These are phyloP conservation scores for Nannoperca obscura DNA, from an alignment of 2,797 vertebrate species.

Conservation along the genomic window DNA sequence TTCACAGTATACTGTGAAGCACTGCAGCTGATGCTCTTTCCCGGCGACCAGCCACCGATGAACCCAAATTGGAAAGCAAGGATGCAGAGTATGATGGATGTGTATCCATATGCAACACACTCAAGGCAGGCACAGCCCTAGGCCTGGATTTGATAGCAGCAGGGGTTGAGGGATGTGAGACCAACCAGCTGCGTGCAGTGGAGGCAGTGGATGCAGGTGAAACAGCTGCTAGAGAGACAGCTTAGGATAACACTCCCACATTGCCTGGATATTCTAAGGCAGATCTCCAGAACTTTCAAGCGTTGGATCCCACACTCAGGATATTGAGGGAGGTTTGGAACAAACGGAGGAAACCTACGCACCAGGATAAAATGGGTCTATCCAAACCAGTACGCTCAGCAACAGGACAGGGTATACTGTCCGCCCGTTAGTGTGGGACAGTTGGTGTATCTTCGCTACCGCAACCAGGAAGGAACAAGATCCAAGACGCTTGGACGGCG, in stretches of 20 bases:
- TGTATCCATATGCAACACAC: constrained; percentile 23
- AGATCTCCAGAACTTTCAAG: constrained; percentile 20
- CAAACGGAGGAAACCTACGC: no score
- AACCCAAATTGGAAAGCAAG: background rate
- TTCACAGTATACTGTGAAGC: constrained; percentile 3
- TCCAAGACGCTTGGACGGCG: constrained; percentile 5
- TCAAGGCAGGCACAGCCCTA: constrained; percentile 21
- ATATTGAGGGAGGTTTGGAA: background rate
- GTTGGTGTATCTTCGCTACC: background rate
- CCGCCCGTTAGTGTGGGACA: constrained; percentile 4
- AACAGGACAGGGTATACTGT: background rate
- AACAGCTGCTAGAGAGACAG: accelerated
- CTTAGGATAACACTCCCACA: constrained; percentile 18
- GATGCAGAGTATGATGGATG: constrained; percentile 33
- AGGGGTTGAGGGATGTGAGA: background rate
- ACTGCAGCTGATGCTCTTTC: constrained; percentile 28
- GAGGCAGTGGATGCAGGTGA: background rate
- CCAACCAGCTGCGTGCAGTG: background rate
- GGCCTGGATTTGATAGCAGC: background rate
- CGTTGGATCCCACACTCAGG: background rate
- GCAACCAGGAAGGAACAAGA: constrained; percentile 1
- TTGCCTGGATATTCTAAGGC: constrained; percentile 30
- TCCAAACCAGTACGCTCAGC: background rate
- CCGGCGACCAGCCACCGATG: background rate
- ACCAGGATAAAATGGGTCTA: no score